These are phyloP conservation scores for Cancer borealis DNA, from an alignment of 2,888 invertebrate species.

Conservation along the genomic window DNA sequence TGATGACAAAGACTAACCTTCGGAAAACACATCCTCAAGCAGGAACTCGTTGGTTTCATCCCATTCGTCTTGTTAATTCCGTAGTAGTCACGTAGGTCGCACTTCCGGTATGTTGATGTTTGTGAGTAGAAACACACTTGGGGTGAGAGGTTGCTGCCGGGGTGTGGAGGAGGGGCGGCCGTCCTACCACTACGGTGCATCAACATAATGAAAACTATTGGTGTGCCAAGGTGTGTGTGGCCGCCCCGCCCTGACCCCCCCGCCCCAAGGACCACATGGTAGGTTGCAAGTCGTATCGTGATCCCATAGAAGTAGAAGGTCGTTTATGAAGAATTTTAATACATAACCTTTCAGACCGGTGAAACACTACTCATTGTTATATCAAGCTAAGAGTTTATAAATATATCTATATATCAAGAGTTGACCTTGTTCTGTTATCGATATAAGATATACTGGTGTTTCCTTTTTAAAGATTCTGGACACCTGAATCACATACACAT, in stretches of 20 bases:
- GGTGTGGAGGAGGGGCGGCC: neutral
- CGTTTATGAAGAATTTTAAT: conserved; percentile 21
- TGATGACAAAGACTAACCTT: conserved; percentile 56
- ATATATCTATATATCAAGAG: conserved; percentile 22
- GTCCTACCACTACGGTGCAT: neutral
- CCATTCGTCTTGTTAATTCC: conserved; percentile 23
- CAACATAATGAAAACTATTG: neutral
- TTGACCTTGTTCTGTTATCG: conserved; percentile 43
- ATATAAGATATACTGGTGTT: conserved; percentile 13
- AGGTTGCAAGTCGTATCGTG: conserved; percentile 51
- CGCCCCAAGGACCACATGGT: conserved; percentile 38
- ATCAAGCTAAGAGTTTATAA: conserved; percentile 8
- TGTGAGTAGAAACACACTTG: conserved; percentile 71
- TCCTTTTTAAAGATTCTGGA: neutral
- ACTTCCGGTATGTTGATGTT: conserved; percentile 62
- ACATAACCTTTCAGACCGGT: conserved; percentile 30
- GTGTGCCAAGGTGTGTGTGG: neutral
- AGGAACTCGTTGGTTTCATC: conserved; percentile 51
- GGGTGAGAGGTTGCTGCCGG: neutral
- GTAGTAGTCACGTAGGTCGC: conserved; percentile 52
- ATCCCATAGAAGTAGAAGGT: conserved; percentile 41
- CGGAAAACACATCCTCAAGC: conserved; percentile 65
- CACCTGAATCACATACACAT: conserved; percentile 34
- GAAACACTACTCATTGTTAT: conserved; percentile 53
- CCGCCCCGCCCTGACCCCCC: neutral